Conservation (phyloP, 2,113 vertebrate species). For the Candoia aspera region DNA sequence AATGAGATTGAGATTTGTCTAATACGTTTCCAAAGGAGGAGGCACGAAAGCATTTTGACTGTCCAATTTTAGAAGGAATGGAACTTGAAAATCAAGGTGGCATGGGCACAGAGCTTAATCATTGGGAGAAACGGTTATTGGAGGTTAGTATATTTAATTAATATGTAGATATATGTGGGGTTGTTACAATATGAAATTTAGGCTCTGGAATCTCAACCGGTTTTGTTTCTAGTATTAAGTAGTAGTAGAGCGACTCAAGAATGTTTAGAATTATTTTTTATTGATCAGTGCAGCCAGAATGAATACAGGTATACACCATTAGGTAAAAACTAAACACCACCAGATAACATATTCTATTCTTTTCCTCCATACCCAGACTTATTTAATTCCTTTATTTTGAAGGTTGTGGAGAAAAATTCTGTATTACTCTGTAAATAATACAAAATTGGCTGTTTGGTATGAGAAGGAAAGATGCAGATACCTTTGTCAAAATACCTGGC, state of each 20-base stretch:
- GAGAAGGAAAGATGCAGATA: neutral
- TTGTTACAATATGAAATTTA: neutral
- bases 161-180: neutral
- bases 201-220: neutral
- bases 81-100: slow-evolving; percentile 99
- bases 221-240: neutral
- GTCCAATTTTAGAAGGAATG: slow-evolving; percentile 93
- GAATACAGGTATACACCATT: neutral
- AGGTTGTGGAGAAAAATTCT: neutral
- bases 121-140: slow-evolving; percentile 95
- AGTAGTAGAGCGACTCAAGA: neutral
- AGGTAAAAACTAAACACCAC: neutral
- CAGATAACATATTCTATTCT: neutral
- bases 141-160: slow-evolving; percentile 77
- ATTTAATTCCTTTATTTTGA: neutral
- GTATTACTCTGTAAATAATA: neutral
- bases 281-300: neutral
- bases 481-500: neutral
- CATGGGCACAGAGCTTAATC: slow-evolving; percentile 93
- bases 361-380: neutral
- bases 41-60: slow-evolving; percentile 89
- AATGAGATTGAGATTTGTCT: slow-evolving; percentile 20
- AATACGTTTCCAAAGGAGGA: slow-evolving; percentile 81
- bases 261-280: neutral
- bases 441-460: neutral